Evolutionary conservation across 2,797 vertebrate genomes (phyloP).

Genomic region (Crocodylus rhombifer): DNA sequence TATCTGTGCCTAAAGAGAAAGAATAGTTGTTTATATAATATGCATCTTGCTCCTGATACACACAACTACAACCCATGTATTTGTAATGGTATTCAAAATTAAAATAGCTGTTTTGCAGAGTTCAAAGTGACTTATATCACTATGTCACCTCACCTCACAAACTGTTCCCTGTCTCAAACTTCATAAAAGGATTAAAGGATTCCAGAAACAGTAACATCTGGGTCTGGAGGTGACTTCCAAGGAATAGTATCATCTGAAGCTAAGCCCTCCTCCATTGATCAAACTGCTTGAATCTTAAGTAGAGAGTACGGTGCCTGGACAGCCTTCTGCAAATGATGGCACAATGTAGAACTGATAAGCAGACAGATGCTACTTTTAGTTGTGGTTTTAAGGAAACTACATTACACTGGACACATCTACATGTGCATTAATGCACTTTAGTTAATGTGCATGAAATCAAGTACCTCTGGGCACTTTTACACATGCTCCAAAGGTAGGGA

Average conservation of each 20-base stretch:
- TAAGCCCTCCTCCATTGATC: background rate
- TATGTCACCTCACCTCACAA: background rate
- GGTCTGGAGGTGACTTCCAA: background rate
- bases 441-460: no score
- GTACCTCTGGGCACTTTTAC: no score
- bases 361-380: slow-evolving; percentile 43
- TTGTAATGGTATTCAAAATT: background rate
- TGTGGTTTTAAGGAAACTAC: slow-evolving; percentile 36
- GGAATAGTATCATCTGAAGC: no score
- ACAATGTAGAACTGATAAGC: slow-evolving; percentile 14
- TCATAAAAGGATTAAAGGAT: background rate
- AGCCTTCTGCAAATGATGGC: slow-evolving; percentile 17
- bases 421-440: no score
- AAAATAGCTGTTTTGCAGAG: background rate
- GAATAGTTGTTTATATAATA: background rate
- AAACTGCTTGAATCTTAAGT: background rate
- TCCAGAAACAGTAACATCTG: background rate
- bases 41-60: background rate
- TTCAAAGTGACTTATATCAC: background rate
- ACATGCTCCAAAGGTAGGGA: no score
- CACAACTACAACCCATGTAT: background rate
- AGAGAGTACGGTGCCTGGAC: background rate
- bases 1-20: background rate
- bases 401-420: no score
- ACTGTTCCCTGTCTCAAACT: background rate